phyloP scores from a whole-genome alignment of 2,113 vertebrate genomes.

The Irena cyanogastra region DNA sequence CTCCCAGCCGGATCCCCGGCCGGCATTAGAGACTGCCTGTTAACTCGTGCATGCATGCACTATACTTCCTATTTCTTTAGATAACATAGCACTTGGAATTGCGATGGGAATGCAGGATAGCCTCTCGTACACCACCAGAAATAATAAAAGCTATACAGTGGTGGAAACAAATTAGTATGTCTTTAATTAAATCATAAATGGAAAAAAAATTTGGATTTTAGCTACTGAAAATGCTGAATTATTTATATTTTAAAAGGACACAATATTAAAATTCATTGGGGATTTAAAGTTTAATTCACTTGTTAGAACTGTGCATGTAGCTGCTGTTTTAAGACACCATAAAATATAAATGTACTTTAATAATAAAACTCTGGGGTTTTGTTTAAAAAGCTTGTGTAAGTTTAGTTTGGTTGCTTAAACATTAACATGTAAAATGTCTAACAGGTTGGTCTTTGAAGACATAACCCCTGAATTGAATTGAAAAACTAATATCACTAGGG shows the following conservation, averaged over 20 bases:
- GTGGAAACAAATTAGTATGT: neutral
- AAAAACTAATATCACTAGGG: neutral
- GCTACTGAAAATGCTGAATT: neutral
- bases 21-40: neutral
- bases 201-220: neutral
- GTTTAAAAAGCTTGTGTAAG: neutral
- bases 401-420: neutral
- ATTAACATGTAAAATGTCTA: neutral
- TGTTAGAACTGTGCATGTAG: neutral
- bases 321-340: neutral
- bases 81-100: neutral
- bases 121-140: neutral
- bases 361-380: neutral
- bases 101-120: neutral
- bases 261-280: slow-evolving; percentile 28
- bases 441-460: neutral
- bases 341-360: slow-evolving; percentile 8
- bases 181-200: neutral
- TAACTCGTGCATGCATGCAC: rapidly evolving
- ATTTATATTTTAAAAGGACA: neutral
- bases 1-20: neutral
- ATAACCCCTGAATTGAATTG: neutral
- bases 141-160: neutral
- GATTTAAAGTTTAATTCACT: slow-evolving; percentile 32
- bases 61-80: neutral